Evolutionary conservation across 2,797 vertebrate species (phyloP).

Genomic region (Acrossocheilus fasciatus): DNA sequence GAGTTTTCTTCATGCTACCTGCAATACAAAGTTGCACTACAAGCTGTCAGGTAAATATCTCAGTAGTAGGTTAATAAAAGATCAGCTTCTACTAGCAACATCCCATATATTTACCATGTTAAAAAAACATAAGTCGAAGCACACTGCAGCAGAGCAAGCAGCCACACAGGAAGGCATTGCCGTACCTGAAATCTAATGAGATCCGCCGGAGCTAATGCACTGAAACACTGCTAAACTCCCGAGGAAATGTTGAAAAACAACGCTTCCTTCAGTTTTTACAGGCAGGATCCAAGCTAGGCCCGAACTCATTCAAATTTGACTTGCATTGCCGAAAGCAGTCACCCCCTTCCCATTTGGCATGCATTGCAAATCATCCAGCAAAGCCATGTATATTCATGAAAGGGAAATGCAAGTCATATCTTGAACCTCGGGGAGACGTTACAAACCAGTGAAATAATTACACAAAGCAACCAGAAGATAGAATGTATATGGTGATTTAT

Average conservation of each 20-base stretch:
- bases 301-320: conserved; percentile 38
- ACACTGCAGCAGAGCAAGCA: conserved; percentile 12
- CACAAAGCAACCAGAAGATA: conserved; percentile 65
- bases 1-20: not conserved
- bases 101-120: not conserved
- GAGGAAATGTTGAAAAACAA: conserved; percentile 15
- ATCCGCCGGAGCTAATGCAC: not conserved
- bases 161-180: not conserved
- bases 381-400: conserved; percentile 62
- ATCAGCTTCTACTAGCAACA: not conserved
- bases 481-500: conserved; percentile 75
- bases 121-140: not conserved
- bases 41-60: conserved; percentile 7
- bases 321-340: conserved; percentile 42
- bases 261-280: conserved; percentile 7
- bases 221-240: conserved; percentile 9
- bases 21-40: not conserved
- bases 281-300: conserved; percentile 36
- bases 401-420: conserved; percentile 57
- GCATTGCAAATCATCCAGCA: conserved; percentile 41
- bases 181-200: conserved; percentile 14
- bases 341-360: conserved; percentile 21
- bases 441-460: conserved; percentile 70
- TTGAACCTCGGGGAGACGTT: conserved; percentile 57
- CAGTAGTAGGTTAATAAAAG: not conserved